These are phyloP conservation scores for Geococcyx californianus DNA, from an alignment of 2,113 vertebrate genomes.

Conservation along the genomic window DNA sequence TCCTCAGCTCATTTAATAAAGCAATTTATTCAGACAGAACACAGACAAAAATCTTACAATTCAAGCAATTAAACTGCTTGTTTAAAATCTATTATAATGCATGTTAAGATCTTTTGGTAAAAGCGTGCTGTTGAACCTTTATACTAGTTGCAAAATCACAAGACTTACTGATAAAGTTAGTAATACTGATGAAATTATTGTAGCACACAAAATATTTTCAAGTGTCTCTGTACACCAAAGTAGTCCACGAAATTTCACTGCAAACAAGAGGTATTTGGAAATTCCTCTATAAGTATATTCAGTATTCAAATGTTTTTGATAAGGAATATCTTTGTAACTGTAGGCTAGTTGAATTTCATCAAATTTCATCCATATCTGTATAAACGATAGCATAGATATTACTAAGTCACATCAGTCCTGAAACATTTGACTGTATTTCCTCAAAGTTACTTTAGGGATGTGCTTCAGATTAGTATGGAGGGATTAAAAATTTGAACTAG, in stretches of 20 bases:
- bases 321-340: background rate
- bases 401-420: background rate
- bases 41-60: background rate
- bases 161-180: constrained; percentile 1
- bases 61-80: constrained; percentile 7
- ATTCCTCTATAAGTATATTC: background rate
- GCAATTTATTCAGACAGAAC: constrained; percentile 3
- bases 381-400: background rate
- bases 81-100: background rate
- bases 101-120: constrained; percentile 25
- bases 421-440: background rate
- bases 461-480: background rate
- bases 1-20: background rate
- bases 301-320: background rate
- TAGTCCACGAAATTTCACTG: background rate
- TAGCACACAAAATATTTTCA: background rate
- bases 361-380: background rate
- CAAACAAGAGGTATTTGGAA: background rate
- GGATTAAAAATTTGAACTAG: background rate
- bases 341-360: background rate
- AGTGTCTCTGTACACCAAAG: background rate
- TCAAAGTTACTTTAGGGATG: background rate
- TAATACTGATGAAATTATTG: background rate
- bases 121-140: background rate
- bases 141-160: background rate